These are phyloP conservation scores for Lumbricus terrestris DNA, from an alignment of 2,888 invertebrate species.

Conservation along the genomic window DNA sequence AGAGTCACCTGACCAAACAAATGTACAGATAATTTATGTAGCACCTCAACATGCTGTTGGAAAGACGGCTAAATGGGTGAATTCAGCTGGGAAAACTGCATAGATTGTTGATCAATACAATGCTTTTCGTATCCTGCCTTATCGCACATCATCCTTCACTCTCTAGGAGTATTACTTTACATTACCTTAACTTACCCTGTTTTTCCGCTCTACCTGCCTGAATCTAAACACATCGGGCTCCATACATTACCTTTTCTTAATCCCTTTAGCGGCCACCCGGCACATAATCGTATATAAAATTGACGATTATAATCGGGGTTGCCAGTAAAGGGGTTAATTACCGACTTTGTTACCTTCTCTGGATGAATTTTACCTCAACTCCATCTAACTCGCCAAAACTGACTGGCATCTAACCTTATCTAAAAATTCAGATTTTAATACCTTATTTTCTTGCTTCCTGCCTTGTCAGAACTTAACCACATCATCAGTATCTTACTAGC, in stretches of 20 bases:
- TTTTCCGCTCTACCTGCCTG: too few relatives aligned
- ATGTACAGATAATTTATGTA: neutral
- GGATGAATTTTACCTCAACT: too few relatives aligned
- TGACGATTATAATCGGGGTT: too few relatives aligned
- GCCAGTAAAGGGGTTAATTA: too few relatives aligned
- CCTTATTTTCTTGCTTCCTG: too few relatives aligned
- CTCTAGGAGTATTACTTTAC: neutral
- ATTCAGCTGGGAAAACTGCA: neutral
- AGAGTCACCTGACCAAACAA: constrained; percentile 47
- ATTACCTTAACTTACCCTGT: neutral
- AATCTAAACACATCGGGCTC: too few relatives aligned
- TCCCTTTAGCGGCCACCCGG: too few relatives aligned
- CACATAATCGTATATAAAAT: too few relatives aligned
- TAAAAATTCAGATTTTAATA: too few relatives aligned
- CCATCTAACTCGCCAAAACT: neutral
- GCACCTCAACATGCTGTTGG: neutral
- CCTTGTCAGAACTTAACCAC: too few relatives aligned
- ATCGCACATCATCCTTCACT: neutral
- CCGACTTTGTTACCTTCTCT: neutral
- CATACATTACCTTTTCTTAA: too few relatives aligned
- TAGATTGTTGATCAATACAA: neutral
- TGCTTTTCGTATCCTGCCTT: neutral
- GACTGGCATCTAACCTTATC: neutral
- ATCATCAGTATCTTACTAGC: too few relatives aligned
- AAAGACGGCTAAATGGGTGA: neutral